Evolutionary conservation across 2,888 invertebrate species (phyloP).

Genomic region (Smittia sp.): DNA sequence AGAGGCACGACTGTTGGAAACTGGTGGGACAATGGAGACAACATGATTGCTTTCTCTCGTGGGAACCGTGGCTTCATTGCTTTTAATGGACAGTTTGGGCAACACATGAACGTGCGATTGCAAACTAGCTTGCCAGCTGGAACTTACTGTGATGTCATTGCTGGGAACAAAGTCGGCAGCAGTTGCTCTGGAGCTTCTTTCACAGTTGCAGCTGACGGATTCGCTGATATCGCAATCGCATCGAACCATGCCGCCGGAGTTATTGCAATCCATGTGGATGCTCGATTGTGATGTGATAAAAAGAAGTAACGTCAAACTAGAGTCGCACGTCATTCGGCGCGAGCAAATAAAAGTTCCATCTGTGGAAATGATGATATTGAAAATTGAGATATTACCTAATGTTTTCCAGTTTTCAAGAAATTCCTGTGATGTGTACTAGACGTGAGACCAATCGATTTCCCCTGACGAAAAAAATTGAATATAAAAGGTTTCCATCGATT

Average conservation of each 20-base stretch:
- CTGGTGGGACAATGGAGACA: constrained; percentile 80
- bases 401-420: no score
- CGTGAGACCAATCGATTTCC: no score
- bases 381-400: no score
- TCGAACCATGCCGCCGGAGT: constrained; percentile 63
- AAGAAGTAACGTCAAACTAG: no score
- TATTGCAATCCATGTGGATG: constrained; percentile 63
- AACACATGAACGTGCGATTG: constrained; percentile 58
- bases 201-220: constrained; percentile 60
- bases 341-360: no score
- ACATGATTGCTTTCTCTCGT: constrained; percentile 82
- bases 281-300: no score
- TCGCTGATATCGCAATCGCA: constrained; percentile 58
- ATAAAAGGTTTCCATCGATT: no score
- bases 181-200: constrained; percentile 66
- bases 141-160: constrained; percentile 80
- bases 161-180: constrained; percentile 61
- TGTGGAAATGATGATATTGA: no score
- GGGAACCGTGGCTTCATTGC: constrained; percentile 73
- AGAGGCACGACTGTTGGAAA: constrained; percentile 58
- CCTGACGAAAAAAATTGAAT: no score
- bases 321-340: no score
- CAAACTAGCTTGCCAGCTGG: constrained; percentile 72
- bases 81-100: constrained; percentile 64
- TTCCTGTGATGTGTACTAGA: no score